A percentile compares a stretch with the other conserved stretches of the same genome.
phyloP scores from a whole-genome alignment of 2,888 invertebrate species.

The Sinelater perroti region DNA sequence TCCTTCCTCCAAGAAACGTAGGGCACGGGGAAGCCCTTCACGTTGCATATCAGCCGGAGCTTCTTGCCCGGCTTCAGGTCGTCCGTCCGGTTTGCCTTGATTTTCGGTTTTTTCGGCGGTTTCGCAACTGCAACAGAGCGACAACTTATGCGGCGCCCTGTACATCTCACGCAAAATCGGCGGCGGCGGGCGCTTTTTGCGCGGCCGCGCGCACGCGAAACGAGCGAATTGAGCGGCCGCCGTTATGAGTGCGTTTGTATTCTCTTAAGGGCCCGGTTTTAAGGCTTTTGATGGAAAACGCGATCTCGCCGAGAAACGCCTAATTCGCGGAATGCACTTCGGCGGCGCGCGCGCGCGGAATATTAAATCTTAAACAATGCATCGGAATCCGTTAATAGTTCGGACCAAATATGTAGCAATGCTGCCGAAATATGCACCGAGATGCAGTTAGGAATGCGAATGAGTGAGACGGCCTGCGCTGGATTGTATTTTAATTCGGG shows the following conservation, averaged over 20 bases:
- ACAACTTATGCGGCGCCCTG: background rate
- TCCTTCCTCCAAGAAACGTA: constrained; percentile 85
- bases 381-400: constrained; percentile 61
- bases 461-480: constrained; percentile 42
- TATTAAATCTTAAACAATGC: constrained; percentile 62
- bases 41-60: constrained; percentile 76
- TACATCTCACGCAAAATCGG: too few relatives aligned
- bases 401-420: constrained; percentile 56
- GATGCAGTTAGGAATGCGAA: constrained; percentile 46
- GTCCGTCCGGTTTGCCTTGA: constrained; percentile 33
- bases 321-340: constrained; percentile 46
- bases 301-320: constrained; percentile 39
- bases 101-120: constrained; percentile 42
- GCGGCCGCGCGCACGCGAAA: too few relatives aligned
- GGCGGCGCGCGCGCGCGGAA: constrained; percentile 58
- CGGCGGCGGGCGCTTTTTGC: too few relatives aligned
- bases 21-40: constrained; percentile 81
- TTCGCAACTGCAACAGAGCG: constrained; percentile 50
- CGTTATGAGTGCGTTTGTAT: background rate
- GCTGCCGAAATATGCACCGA: constrained; percentile 48
- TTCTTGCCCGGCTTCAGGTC: constrained; percentile 44
- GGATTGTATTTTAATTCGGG: constrained; percentile 45
- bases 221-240: too few relatives aligned
- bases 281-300: constrained; percentile 29
- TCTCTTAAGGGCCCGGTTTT: constrained; percentile 3